Base-by-base conservation (phyloP, 2,888 invertebrate species). In the Chamaedrilus cognettii region DNA sequence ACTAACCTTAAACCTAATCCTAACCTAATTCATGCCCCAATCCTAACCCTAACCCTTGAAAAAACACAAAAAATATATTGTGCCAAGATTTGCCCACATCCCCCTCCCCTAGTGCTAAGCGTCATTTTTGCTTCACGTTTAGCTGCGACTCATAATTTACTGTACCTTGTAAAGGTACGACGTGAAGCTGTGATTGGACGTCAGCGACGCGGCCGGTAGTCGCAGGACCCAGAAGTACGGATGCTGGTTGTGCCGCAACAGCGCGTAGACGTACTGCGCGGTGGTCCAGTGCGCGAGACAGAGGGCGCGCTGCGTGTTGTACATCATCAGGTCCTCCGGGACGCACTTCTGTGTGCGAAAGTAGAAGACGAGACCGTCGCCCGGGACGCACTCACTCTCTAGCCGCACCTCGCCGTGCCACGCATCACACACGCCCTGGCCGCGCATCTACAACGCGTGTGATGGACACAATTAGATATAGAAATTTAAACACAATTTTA, bases 291-390 rank as follows among this genome's bases (percentile, higher is more conserved):
- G 61, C 34, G 72, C 68, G 42, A 71, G 64, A 33, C 72, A 72
- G 19, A 66, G 19, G 5, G 65, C 63, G 30, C 59, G 55, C 67
- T 72, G 72, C 19, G 59, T 62, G 42, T n/a, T 32, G 60, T 66
- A 71, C 72, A 72, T 72, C 59, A 60, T 63, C 60, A 72, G 55
- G 31, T 65, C 69, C 32, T 68, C 68, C 5, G 71, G 70, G 1
- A 72, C 70, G 59, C 71, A 71, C n/a, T 31, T 55, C 30, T 61
- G 61, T 4, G 51, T 35, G 32, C 71, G 67, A 70, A 70, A 72
- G 61, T 67, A 57, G 65, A 72, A 71, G 15, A 50, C 59, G 31
- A 72, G 33, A 19, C 68, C 68, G 15, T 70, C 68, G 19, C 70
- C 72, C 3, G 32, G 56, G 7, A 34, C 26, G 64, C 72, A 72